Base-by-base conservation (phyloP, 1,140 invertebrate genomes). In the Aphelinus atriplicis region DNA sequence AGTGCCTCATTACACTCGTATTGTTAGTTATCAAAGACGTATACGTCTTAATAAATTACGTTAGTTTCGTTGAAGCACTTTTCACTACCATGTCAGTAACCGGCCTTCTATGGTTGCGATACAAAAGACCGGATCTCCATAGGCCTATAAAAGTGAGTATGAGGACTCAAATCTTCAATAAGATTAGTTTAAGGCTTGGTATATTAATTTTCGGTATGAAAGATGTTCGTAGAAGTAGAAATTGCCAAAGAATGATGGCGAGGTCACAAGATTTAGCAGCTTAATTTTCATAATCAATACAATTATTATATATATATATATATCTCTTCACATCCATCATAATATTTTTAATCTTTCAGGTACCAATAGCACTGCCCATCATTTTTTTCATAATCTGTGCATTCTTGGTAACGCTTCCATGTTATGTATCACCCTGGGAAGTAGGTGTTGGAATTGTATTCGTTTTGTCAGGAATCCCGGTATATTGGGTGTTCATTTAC, bases 31-130 rank as follows among this genome's bases (percentile, higher is more conserved):
- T 94, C 47, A 92, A 93, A 81, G 93, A 98, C 85, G 93, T 97
- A n/a, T 96, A 96, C 85, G 90, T 91, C 3, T 90, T 99, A 26
- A 98, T 99, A 76, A 96, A 97, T 84, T 98, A 97, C 85, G 94
- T 97, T 45, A 95, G 94, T 65, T 97, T 97, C 83, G 95, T 97
- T 61, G 97, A 98, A 88, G 93, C 95, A 7, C 88, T 97, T n/a
- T 98, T 98, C 83, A 97, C 95, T n/a, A 91, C 95, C 9, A 88
- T 95, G 46, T 97, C 96, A 9, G 93, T 99, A 1, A 90, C 92
- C 10, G 96, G 96, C 45, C 88, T 99, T 47, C 85, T 99, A 3
- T 97, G 94, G 91, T 88, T 98, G 84, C 91, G 97, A 61, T 92
- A 92, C 80, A 95, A 92, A 63, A 89, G 89, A 68, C 95, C 96